Evolutionary conservation across 2,797 vertebrate genomes (phyloP), one percentile per base, ranked within the genome.

Genomic region (Agapornis canus): DNA sequence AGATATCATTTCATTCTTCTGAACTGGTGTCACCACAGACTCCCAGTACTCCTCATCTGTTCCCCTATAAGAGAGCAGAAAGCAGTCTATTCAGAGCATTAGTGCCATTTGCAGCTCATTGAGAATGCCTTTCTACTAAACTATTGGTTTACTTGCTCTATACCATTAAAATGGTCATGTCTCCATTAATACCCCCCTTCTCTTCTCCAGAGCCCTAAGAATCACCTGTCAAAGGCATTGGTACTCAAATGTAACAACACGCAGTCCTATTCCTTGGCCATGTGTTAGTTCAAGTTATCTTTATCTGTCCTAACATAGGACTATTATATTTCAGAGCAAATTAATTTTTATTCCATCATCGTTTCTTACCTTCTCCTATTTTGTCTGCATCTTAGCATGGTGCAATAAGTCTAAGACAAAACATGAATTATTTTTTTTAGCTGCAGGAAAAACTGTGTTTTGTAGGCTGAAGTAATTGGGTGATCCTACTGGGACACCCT

Each of bases 401-500:
- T 79, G 48, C 51, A 86, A 73, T 56, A 63, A 82, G 45, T 42
- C 51, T 57, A 9, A 45, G 56, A 72, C 39, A 66, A 94, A 95
- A 76, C 13, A 31, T 10, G 37, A 81, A 69, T 63, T 64, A 48
- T 64, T 63, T 82, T 84, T 84, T 87, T 79, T 66, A 77, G 63
- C 73, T 88, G 66, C 42, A 59, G 51, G 70, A 91, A 87, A 91
- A 83, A 59, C 11, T 0, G 0, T 73, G 71, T 39, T 72, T 63
- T 68, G 51, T 60, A 77, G 73, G 42, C 82, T 91, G 76, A 73
- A 88, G 86, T 92, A 96, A 92, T 42, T 83, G 91, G n/a, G 51
- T 84, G 77, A 91, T 93, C 71, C 87, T 86, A 60, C 37, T 75
- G 91, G 85, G 94, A 91, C 64, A 77, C 31, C 63, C 47, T 89